These are phyloP conservation scores for Ephialtes manifestator DNA, from an alignment of 2,888 invertebrate species.

Conservation along the genomic window DNA sequence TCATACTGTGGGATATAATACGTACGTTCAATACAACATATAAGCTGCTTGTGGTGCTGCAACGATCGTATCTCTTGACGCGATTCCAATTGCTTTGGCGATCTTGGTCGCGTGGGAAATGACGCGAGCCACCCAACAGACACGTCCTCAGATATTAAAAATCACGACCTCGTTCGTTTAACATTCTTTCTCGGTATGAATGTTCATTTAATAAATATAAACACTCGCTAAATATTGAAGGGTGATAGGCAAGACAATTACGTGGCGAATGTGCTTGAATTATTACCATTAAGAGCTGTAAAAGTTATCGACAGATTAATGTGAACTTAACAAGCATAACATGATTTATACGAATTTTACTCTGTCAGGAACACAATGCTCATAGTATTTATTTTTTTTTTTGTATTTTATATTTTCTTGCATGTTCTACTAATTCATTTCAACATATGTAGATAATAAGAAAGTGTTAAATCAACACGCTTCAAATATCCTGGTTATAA, in stretches of 20 bases:
- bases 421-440: background rate
- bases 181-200: constrained; percentile 57
- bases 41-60: constrained; percentile 40
- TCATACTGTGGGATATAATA: constrained; percentile 51
- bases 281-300: constrained; percentile 35
- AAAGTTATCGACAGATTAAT: constrained; percentile 47
- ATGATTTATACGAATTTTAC: constrained; percentile 52
- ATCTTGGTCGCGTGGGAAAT: constrained; percentile 72
- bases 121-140: constrained; percentile 58
- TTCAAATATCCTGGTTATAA: background rate
- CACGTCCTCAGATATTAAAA: constrained; percentile 42
- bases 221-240: constrained; percentile 39
- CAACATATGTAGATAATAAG: background rate
- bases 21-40: constrained; percentile 46
- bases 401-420: background rate
- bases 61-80: constrained; percentile 61
- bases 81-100: constrained; percentile 68
- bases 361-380: background rate
- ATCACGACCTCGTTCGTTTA: constrained; percentile 62
- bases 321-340: constrained; percentile 23
- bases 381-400: background rate
- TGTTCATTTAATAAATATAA: constrained; percentile 36
- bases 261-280: constrained; percentile 51
- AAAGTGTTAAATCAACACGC: background rate
- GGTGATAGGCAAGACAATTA: constrained; percentile 43